Conservation (phyloP, 1,140 invertebrate species). For the Drosophila albomicans region DNA sequence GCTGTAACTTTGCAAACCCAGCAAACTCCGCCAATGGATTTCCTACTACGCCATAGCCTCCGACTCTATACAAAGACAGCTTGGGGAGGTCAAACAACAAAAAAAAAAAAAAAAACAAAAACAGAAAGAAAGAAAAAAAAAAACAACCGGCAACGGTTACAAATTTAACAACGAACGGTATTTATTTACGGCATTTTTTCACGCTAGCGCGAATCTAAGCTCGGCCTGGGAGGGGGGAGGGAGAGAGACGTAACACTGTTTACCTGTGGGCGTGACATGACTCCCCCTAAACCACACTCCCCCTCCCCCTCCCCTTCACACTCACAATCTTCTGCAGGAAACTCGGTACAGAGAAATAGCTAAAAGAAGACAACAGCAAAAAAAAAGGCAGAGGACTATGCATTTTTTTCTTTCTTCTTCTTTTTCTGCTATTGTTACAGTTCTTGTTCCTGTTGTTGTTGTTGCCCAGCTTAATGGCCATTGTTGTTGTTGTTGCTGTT, state of each 20-base stretch:
- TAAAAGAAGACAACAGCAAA: neutral
- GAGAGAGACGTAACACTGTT: conserved; percentile 22
- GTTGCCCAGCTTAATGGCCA: conserved; percentile 58
- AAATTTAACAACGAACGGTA: conserved; percentile 45
- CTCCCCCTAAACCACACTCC: conserved; percentile 16
- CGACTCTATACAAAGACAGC: no score
- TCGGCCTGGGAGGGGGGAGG: neutral
- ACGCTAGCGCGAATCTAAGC: conserved; percentile 35
- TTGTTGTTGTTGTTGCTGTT: conserved; percentile 44
- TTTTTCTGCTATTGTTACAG: conserved; percentile 46
- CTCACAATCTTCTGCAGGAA: neutral
- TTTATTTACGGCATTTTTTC: conserved; percentile 64
- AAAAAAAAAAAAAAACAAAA: no score
- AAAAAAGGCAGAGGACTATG: conserved; percentile 31
- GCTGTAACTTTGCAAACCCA: no score
- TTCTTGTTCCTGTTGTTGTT: conserved; percentile 40
- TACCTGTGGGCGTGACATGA: conserved; percentile 47
- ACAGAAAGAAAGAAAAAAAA: neutral
- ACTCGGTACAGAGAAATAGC: neutral
- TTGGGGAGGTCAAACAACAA: neutral
- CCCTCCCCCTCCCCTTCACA: neutral
- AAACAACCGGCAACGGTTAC: conserved; percentile 26
- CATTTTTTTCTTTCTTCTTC: conserved; percentile 13
- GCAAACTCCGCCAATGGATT: neutral
- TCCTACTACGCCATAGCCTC: no score